These are phyloP conservation scores for Vombatus ursinus DNA, from an alignment of 2,113 vertebrate species.

Conservation along the genomic window DNA sequence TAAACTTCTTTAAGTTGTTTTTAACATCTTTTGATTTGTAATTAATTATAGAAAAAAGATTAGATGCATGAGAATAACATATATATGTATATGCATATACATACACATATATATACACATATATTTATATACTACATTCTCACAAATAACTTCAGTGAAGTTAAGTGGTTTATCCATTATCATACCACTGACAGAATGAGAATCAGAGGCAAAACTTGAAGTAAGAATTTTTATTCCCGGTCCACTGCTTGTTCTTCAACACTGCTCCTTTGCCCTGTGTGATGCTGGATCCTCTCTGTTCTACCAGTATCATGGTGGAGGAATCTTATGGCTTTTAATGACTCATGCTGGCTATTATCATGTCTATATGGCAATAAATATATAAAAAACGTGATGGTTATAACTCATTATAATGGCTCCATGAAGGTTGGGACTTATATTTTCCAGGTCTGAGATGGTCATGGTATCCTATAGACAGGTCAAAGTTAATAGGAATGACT, in stretches of 20 bases:
- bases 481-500: background rate
- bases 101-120: background rate
- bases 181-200: background rate
- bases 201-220: background rate
- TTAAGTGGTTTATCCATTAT: background rate
- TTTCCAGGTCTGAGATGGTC: background rate
- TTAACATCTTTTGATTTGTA: background rate
- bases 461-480: background rate
- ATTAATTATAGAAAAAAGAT: background rate
- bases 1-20: background rate
- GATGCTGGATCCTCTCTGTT: background rate
- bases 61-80: background rate
- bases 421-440: background rate
- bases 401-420: conserved; percentile 33
- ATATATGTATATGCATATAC: background rate
- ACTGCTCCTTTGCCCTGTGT: background rate
- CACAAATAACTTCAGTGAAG: background rate
- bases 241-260: background rate
- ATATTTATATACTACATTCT: background rate
- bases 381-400: conserved; percentile 25
- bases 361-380: background rate
- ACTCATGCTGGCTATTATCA: conserved; percentile 30
- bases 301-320: background rate
- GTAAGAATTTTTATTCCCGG: background rate
- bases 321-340: conserved; percentile 18